Base-by-base conservation (phyloP, 2,888 invertebrate species). In the Gymnosoma rotundatum region DNA sequence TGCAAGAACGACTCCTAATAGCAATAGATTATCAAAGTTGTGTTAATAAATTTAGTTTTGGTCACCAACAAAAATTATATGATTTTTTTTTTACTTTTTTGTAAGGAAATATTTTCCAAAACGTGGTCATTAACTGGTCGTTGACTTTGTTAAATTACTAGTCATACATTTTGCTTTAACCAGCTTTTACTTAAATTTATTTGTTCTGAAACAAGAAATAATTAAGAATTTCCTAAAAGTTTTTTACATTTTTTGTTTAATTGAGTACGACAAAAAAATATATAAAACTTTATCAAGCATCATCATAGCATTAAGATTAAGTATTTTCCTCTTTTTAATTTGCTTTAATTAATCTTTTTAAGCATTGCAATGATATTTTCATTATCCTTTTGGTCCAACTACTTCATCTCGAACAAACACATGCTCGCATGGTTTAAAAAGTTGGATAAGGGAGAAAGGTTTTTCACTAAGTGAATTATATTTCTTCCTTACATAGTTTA, bases 41-140 rank as follows among this genome's bases (percentile, higher is more conserved):
- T 66, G 18, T 42, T 50, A 75, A 70, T 75, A 58, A 69, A 75
- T 69, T 52, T 48, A 70, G 48, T 36, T 38, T 64, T 63, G 48
- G 56, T 63, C 60, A 63, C 48, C 48, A 48, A 16, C 61, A 52
- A 20, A 58, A 63, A 52, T 38, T 58, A 25, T 32, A 25, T 9
- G 20, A 61, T 18, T 69, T 12, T 12, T 42, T 72, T 58, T 42
- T 54, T 20, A n/a, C n/a, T n/a, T n/a, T n/a, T n/a, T n/a, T n/a
- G n/a, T 78, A 58, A 18, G 52, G n/a, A 63, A 69, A n/a, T 18
- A 69, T 64, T 58, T 64, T 56, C 73, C 69, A 80, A 81, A 3
- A 78, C 69, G 45, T 25, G 52, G 73, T 61, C 73, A 81, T 84
- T 81, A 84, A 81, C 70, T 76, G 83, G 80, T 84, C 80, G 58